A percentile compares a stretch with the other conserved stretches of the same genome.
These are phyloP conservation scores for Siderastrea radians DNA, from an alignment of 92 coral and sea anemone genomes.

Conservation along the genomic window DNA sequence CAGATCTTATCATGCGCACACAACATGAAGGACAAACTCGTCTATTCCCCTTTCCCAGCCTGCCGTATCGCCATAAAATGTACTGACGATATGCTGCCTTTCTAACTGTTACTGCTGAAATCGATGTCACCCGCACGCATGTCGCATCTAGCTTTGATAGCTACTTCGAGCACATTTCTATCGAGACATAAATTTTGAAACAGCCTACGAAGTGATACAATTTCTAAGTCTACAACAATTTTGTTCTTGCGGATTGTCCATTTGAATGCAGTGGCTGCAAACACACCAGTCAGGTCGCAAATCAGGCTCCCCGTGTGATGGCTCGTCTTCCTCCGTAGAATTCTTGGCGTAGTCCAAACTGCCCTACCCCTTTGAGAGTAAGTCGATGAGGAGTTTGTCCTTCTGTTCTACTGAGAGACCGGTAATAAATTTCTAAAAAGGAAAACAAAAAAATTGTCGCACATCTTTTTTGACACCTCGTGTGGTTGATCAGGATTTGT, in stretches of 20 bases:
- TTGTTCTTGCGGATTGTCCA: constrained; percentile 26
- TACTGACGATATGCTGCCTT: constrained; percentile 67
- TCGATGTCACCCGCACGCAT: constrained; percentile 66
- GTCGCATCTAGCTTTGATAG: constrained; percentile 29
- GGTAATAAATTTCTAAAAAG: constrained; percentile 11
- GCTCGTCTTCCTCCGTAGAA: background rate
- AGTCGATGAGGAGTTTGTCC: constrained; percentile 20
- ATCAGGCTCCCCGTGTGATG: background rate
- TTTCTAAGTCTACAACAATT: constrained; percentile 9
- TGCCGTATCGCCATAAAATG: constrained; percentile 62
- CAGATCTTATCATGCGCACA: constrained; percentile 44
- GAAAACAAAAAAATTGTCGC: constrained; percentile 15
- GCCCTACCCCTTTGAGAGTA: constrained; percentile 21
- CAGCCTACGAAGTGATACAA: constrained; percentile 25
- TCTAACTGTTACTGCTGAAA: constrained; percentile 40
- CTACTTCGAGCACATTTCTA: constrained; percentile 38
- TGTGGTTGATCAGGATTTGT: constrained; percentile 9
- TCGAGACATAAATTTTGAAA: constrained; percentile 43
- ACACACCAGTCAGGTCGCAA: constrained; percentile 27
- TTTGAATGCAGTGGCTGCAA: constrained; percentile 25
- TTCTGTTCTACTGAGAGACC: constrained; percentile 9
- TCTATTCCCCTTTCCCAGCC: constrained; percentile 65
- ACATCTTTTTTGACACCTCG: constrained; percentile 15
- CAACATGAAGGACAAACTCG: constrained; percentile 66
- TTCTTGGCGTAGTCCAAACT: constrained; percentile 39